phyloP scores from a whole-genome alignment of 2,797 vertebrate species.

The Clarias fuscus region DNA sequence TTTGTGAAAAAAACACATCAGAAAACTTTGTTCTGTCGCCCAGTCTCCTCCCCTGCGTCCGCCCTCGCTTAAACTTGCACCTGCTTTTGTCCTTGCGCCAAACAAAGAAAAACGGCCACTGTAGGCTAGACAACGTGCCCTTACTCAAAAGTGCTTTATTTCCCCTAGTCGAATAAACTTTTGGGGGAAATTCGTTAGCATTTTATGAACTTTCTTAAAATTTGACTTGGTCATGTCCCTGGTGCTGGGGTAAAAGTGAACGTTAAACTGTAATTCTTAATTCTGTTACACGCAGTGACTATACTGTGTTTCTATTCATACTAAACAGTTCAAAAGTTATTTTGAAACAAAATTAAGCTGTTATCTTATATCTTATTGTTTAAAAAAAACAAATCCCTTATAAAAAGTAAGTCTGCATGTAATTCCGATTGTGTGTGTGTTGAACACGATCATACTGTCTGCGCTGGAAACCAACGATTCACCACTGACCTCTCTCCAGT shows the following conservation, averaged over 20 bases:
- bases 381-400: background rate
- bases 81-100: constrained; percentile 75
- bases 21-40: constrained; percentile 30
- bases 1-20: constrained; percentile 12
- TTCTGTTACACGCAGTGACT: background rate
- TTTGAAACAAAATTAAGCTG: background rate
- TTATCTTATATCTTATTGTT: background rate
- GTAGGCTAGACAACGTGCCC: constrained; percentile 13
- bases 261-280: background rate
- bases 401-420: background rate
- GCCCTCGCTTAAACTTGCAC: constrained; percentile 64
- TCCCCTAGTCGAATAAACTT: background rate
- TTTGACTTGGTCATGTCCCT: background rate
- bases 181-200: too few species aligned
- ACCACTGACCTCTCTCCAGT: background rate
- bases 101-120: constrained; percentile 67
- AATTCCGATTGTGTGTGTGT: background rate
- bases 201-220: background rate
- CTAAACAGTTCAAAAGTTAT: too few species aligned
- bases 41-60: constrained; percentile 52
- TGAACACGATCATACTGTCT: background rate
- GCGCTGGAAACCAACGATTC: background rate
- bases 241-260: background rate
- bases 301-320: background rate
- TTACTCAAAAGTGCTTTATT: background rate